These are phyloP conservation scores for Suillia variegata DNA, from an alignment of 2,888 invertebrate species.

Conservation along the genomic window DNA sequence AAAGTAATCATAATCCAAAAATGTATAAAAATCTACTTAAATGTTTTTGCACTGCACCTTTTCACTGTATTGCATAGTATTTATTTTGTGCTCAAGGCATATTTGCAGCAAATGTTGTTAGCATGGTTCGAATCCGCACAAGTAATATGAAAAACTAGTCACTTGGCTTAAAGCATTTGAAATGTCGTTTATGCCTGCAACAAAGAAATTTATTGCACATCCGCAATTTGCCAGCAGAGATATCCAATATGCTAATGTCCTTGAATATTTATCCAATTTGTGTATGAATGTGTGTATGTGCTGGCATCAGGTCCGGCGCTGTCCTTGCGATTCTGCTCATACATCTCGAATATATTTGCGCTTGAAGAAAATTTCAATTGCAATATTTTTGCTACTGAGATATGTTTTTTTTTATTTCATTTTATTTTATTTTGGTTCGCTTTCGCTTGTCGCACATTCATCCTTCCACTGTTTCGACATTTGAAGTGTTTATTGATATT, in stretches of 20 bases:
- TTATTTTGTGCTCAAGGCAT: too few species aligned
- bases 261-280: constrained; percentile 4
- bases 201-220: neutral
- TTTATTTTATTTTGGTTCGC: neutral
- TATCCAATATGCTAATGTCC: neutral
- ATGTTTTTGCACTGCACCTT: too few species aligned
- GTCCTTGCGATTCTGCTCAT: neutral
- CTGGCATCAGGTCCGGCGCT: neutral
- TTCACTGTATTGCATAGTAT: too few species aligned
- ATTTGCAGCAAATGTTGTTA: too few species aligned
- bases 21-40: too few species aligned
- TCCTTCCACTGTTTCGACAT: neutral
- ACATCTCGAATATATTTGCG: neutral
- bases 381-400: neutral
- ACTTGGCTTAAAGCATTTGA: too few species aligned
- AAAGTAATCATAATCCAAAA: too few species aligned
- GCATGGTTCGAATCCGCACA: too few species aligned
- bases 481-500: constrained; percentile 60
- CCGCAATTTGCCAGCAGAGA: neutral
- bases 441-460: too few species aligned
- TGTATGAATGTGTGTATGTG: neutral
- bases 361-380: neutral
- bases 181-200: too few species aligned
- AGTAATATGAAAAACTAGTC: too few species aligned
- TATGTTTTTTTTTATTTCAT: too few species aligned